Conservation (phyloP, 1,140 invertebrate genomes). For the Drosophila kikkawai region DNA sequence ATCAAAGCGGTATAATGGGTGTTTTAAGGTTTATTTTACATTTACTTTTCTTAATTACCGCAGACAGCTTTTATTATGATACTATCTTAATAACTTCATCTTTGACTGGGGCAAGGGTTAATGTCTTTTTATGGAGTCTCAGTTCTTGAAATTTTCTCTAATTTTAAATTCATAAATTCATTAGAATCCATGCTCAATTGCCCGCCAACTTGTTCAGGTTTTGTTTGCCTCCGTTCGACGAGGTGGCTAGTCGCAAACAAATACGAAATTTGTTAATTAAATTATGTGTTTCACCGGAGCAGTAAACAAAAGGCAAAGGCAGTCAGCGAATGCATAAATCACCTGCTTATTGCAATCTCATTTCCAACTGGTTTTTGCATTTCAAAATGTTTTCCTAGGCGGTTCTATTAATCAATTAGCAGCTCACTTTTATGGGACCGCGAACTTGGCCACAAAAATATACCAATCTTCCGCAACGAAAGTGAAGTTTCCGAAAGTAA, state of each 20-base stretch:
- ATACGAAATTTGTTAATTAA: conserved; percentile 55
- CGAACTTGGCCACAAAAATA: conserved; percentile 21
- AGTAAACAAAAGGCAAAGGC: conserved; percentile 22
- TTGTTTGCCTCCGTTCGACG: conserved; percentile 36
- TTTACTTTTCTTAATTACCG: background rate
- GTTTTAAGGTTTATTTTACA: background rate
- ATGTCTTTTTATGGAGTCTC: conserved; percentile 1
- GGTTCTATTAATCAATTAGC: conserved; percentile 42
- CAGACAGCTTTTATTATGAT: background rate
- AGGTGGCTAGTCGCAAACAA: conserved; percentile 25
- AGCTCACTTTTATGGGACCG: conserved; percentile 15
- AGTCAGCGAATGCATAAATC: conserved; percentile 32
- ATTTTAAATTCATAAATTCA: conserved; percentile 24
- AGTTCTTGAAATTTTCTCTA: conserved; percentile 17
- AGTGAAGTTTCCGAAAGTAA: conserved; percentile 53
- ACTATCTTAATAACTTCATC: background rate
- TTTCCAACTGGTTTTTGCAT: conserved; percentile 41
- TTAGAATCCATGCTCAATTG: conserved; percentile 41
- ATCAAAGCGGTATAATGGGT: conserved; percentile 29
- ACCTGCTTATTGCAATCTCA: conserved; percentile 28
- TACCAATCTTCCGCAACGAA: conserved; percentile 29
- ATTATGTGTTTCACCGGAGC: conserved; percentile 30
- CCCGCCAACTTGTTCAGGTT: conserved; percentile 17
- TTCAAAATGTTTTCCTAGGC: conserved; percentile 11
- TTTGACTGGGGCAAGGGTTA: conserved; percentile 8